Conservation (phyloP, 92 coral and sea anemone genomes). For the Porites rus region DNA sequence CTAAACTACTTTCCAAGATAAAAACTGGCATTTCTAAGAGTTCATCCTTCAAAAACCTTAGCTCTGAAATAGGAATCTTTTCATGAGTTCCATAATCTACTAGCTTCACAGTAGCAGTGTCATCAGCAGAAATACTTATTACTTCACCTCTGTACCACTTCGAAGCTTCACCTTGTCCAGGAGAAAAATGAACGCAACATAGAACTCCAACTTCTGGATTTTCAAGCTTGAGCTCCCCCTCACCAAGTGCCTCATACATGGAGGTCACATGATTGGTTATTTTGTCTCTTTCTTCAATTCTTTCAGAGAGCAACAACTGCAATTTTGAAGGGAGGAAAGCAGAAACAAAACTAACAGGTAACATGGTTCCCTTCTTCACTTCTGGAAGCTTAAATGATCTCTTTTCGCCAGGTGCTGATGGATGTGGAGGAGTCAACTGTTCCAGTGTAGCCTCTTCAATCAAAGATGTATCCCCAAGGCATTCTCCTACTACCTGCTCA, state of each 20-base stretch:
- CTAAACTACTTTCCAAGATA: constrained; percentile 64
- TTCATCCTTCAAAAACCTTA: constrained; percentile 64
- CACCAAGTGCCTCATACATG: constrained; percentile 62
- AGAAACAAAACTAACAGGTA: constrained; percentile 31
- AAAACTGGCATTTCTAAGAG: constrained; percentile 70
- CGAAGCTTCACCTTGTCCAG: constrained; percentile 38
- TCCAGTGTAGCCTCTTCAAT: constrained; percentile 20
- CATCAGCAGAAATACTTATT: constrained; percentile 60
- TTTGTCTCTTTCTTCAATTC: constrained; percentile 27
- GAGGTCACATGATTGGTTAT: constrained; percentile 12
- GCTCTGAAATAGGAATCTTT: constrained; percentile 58
- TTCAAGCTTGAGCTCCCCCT: constrained; percentile 50
- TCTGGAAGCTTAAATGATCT: constrained; percentile 28
- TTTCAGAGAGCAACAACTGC: constrained; percentile 38
- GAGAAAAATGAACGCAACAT: constrained; percentile 82
- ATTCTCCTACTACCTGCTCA: constrained; percentile 32
- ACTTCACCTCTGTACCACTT: constrained; percentile 87
- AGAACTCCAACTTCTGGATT: constrained; percentile 70
- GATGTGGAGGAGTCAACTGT: constrained; percentile 9
- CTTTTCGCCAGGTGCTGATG: neutral
- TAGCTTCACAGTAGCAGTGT: constrained; percentile 66
- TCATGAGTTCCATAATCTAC: constrained; percentile 86
- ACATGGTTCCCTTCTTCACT: constrained; percentile 18
- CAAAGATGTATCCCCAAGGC: constrained; percentile 41
- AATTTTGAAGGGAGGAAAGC: constrained; percentile 30